A percentile compares a stretch with the other conserved stretches of the same genome.
These are phyloP conservation scores for Diabrotica balteata DNA, from an alignment of 2,888 invertebrate genomes.

Conservation along the genomic window DNA sequence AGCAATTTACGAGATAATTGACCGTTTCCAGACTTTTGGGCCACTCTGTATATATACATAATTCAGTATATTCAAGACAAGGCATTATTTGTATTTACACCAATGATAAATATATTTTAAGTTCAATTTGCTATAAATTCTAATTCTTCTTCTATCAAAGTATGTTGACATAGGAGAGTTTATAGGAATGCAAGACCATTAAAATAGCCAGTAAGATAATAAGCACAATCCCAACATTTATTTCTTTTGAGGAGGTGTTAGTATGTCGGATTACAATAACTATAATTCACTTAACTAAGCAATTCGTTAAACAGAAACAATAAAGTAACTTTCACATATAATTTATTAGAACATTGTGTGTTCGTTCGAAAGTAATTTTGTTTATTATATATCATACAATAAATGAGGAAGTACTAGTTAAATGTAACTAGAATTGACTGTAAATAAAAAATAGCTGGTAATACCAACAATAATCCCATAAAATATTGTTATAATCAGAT, in stretches of 20 bases:
- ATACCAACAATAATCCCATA: neutral
- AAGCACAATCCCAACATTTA: constrained; percentile 17
- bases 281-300: constrained; percentile 33
- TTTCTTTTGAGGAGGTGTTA: constrained; percentile 33
- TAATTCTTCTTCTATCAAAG: constrained; percentile 17
- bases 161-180: constrained; percentile 14
- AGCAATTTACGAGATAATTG: too few species aligned
- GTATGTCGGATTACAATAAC: constrained; percentile 34
- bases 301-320: constrained; percentile 36
- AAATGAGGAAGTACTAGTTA: constrained; percentile 21
- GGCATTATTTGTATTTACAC: too few species aligned
- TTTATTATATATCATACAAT: constrained; percentile 22
- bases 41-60: too few species aligned
- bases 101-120: too few species aligned
- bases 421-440: neutral
- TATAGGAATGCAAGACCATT: constrained; percentile 14
- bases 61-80: too few species aligned
- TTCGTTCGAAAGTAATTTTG: constrained; percentile 26
- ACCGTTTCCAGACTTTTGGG: too few species aligned
- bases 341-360: constrained; percentile 30
- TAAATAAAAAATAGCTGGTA: neutral
- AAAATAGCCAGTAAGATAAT: constrained; percentile 19
- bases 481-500: neutral
- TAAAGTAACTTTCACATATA: constrained; percentile 35
- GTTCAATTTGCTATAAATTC: neutral